Conservation (phyloP, 2,888 invertebrate genomes). For the Acanthococcus lagerstroemiae region DNA sequence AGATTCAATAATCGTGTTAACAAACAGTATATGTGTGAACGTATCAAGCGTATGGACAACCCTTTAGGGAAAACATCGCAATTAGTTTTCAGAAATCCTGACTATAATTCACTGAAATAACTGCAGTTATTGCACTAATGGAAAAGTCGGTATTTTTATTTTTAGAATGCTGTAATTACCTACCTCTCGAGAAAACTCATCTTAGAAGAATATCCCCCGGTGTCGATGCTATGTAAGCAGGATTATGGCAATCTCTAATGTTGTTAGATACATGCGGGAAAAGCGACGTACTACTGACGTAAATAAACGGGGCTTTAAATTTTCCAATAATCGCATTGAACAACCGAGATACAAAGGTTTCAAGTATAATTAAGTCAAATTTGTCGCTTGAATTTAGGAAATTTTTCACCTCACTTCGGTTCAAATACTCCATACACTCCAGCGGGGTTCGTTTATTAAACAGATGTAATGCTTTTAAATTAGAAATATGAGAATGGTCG, state of each 20-base stretch:
- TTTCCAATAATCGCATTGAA: conserved; percentile 55
- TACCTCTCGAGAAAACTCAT: conserved; percentile 41
- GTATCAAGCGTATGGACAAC: neutral
- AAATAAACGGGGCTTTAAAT: conserved; percentile 52
- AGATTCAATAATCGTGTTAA: neutral
- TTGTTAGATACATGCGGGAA: conserved; percentile 51
- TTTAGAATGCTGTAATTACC: neutral
- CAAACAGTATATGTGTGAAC: neutral
- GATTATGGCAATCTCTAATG: conserved; percentile 11
- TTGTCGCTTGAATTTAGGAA: too few species aligned
- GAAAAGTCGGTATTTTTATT: too few species aligned
- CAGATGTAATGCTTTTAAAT: too few species aligned
- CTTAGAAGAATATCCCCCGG: conserved; percentile 18
- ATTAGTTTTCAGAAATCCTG: too few species aligned
- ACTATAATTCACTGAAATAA: too few species aligned
- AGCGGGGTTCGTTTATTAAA: too few species aligned
- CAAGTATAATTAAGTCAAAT: conserved; percentile 54
- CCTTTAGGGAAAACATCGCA: neutral
- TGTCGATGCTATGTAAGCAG: conserved; percentile 7
- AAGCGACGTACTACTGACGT: conserved; percentile 49
- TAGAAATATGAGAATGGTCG: too few species aligned
- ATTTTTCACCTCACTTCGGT: too few species aligned
- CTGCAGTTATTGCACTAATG: too few species aligned
- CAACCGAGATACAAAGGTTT: conserved; percentile 60
- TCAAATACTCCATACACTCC: too few species aligned